phyloP scores from a whole-genome alignment of 1,140 invertebrate species.

The Drosophila ohnishii region DNA sequence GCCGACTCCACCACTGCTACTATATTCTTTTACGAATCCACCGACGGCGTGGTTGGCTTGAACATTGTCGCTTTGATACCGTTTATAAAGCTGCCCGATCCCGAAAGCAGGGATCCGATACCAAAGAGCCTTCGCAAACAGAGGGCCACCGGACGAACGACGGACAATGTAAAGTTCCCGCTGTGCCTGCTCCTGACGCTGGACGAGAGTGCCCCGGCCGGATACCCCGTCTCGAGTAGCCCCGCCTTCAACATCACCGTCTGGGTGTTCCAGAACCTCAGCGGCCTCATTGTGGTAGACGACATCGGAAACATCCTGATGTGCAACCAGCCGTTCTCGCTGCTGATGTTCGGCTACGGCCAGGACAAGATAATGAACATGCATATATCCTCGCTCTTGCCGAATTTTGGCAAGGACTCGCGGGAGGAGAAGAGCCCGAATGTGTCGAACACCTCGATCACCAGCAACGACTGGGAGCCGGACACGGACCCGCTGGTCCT shows the following conservation, averaged over 20 bases:
- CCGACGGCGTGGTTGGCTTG: slow-evolving; percentile 83
- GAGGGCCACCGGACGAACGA: slow-evolving; percentile 86
- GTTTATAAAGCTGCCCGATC: slow-evolving; percentile 84
- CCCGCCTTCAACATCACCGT: slow-evolving; percentile 83
- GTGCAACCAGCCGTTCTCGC: slow-evolving; percentile 88
- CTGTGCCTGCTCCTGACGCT: slow-evolving; percentile 85
- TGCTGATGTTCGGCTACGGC: slow-evolving; percentile 87
- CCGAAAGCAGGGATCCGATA: slow-evolving; percentile 73
- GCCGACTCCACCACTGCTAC: slow-evolving; percentile 83
- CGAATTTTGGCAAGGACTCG: slow-evolving; percentile 84
- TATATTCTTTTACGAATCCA: slow-evolving; percentile 84
- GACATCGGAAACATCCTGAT: slow-evolving; percentile 86
- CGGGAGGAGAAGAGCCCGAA: slow-evolving; percentile 82
- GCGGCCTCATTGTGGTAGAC: slow-evolving; percentile 87
- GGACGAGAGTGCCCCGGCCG: slow-evolving; percentile 16
- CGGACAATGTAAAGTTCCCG: slow-evolving; percentile 86
- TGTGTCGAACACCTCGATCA: slow-evolving; percentile 84
- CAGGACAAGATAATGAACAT: slow-evolving; percentile 86
- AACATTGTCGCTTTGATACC: slow-evolving; percentile 84
- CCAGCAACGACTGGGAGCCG: slow-evolving; percentile 83
- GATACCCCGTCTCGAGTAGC: slow-evolving; percentile 38
- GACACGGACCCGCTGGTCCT: slow-evolving; percentile 58
- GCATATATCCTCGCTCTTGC: slow-evolving; percentile 84
- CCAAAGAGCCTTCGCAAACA: slow-evolving; percentile 85
- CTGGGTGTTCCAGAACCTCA: slow-evolving; percentile 87